Evolutionary conservation across 1,140 invertebrate species (phyloP), one percentile per base, ranked within the genome.

Genomic region (Maconellicoccus hirsutus): DNA sequence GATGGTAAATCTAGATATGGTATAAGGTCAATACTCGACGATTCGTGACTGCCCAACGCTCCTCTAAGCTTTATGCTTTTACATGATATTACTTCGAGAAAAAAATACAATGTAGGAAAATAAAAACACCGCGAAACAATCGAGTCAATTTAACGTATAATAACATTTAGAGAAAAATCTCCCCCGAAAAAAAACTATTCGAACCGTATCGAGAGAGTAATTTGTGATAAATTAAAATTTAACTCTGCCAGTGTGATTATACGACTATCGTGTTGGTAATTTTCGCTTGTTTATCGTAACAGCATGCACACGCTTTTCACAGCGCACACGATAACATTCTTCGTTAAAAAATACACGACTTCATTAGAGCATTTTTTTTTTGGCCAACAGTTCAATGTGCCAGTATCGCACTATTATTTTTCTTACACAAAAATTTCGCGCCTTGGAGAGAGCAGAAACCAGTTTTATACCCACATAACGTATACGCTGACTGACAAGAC

Each of bases 161-260:
- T 52, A 52, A 52, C n/a, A n/a, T 33, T 33, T 33, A 6, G 29
- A 33, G 12, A 33, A 52, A 52, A 52, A 52, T 52, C 42, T n/a
- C n/a, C n/a, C 6, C 4, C 29, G 29, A 8, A 16, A 19, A 16
- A 52, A 52, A 52, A 52, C 42, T 4, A 52, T 52, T 52, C 42
- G 42, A 52, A 52, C 42, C 42, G 42, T 52, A 52, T 52, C 42
- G 42, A 2, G n/a, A n/a, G n/a, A 16, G 42, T 52, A 52, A 52
- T 52, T 33, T 52, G 42, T 52, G 42, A 52, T 52, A 52, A 52
- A 52, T 52, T 52, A 52, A 52, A 52, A 52, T 52, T 52, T 4
- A 52, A 8, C 12, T 3, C 29, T 52, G 2, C 6, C 6, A 16
- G 42, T 52, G n/a, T 16, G 16, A 14, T 52, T 16, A 16, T 52